Percentiles rank a stretch among this genome's conserved stretches.
Conservation (phyloP, 2,888 invertebrate species). For the Siphlonurus alternatus region DNA sequence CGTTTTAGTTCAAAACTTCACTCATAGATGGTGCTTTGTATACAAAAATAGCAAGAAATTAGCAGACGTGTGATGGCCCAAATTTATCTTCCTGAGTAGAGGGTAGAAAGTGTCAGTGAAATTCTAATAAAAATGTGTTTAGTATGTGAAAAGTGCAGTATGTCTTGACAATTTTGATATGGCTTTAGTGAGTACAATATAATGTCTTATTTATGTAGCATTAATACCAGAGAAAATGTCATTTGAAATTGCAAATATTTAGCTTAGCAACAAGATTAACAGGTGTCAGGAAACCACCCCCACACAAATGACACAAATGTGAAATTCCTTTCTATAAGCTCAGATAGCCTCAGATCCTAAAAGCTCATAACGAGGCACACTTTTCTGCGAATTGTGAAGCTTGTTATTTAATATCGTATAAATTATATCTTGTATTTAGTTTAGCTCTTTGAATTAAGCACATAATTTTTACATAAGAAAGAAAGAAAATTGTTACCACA, state of each 20-base stretch:
- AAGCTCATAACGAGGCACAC: too few relatives aligned
- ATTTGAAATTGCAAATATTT: neutral
- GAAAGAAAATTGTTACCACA: too few relatives aligned
- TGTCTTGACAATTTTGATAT: neutral
- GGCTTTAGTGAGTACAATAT: neutral
- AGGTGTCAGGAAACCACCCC: neutral
- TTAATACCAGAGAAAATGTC: neutral
- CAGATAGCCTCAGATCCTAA: too few relatives aligned
- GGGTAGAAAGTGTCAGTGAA: neutral
- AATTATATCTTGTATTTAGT: too few relatives aligned
- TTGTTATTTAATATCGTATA: too few relatives aligned
- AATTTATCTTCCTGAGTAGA: neutral
- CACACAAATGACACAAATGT: neutral
- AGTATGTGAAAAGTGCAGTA: neutral
- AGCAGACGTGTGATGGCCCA: neutral
- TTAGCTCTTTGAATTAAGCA: too few relatives aligned
- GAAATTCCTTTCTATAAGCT: too few relatives aligned
- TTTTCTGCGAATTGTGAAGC: too few relatives aligned
- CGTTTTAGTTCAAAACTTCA: neutral
- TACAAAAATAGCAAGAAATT: neutral
- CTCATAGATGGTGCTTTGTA: neutral
- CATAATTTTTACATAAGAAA: too few relatives aligned
- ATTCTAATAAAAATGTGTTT: neutral
- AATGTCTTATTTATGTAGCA: neutral
- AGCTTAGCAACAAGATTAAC: neutral